A percentile compares a stretch with the other conserved stretches of the same genome.
phyloP scores from a whole-genome alignment of 2,888 invertebrate species.

The Drosophila ezoana region DNA sequence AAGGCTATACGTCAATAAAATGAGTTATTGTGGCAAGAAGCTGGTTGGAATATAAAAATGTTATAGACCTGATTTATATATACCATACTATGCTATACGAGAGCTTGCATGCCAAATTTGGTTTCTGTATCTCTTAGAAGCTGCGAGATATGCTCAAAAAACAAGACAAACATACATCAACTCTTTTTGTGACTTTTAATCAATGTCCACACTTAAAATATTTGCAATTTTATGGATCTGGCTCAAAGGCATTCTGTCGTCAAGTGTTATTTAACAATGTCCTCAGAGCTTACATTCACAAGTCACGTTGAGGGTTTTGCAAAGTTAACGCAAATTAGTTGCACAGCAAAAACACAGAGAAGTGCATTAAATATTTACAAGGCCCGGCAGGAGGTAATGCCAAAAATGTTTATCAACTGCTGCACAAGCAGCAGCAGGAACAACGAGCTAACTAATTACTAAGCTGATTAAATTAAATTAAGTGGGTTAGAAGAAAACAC shows the following conservation, averaged over 20 bases:
- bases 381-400: not conserved
- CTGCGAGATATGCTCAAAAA: too few species aligned
- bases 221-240: not conserved
- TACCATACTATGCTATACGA: too few species aligned
- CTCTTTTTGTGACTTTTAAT: not conserved
- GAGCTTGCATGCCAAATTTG: too few species aligned
- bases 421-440: slow-evolving; percentile 5
- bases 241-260: not conserved
- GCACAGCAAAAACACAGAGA: slow-evolving; percentile 3
- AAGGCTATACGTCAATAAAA: too few species aligned
- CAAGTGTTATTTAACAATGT: not conserved
- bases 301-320: slow-evolving; percentile 1
- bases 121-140: too few species aligned
- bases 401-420: slow-evolving; percentile 21
- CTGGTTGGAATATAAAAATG: too few species aligned
- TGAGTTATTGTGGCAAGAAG: too few species aligned
- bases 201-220: not conserved
- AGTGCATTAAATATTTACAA: slow-evolving; percentile 40
- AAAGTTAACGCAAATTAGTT: not conserved
- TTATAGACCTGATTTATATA: too few species aligned
- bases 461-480: slow-evolving; percentile 55
- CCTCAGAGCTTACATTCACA: not conserved
- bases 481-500: slow-evolving; percentile 25
- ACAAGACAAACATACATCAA: too few species aligned
- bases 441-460: slow-evolving; percentile 42